These are phyloP conservation scores for Ceratina australensis DNA, from an alignment of 1,140 invertebrate genomes.

Conservation along the genomic window DNA sequence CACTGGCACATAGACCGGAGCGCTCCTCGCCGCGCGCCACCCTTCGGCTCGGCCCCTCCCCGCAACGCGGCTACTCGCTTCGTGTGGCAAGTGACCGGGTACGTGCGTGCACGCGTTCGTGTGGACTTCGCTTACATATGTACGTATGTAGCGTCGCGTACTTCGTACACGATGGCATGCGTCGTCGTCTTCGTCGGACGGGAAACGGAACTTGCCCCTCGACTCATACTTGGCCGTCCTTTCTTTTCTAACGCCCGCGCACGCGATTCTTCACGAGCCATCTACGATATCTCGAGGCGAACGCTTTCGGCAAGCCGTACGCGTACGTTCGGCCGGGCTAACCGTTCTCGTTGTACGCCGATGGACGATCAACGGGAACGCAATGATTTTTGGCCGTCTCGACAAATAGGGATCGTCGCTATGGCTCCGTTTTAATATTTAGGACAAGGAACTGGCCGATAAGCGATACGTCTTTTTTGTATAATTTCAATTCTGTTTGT, in stretches of 20 bases:
- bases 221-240: constrained; percentile 78
- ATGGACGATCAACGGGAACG: constrained; percentile 4
- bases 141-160: constrained; percentile 51
- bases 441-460: no score
- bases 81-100: background rate
- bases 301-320: constrained; percentile 25
- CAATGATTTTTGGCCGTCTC: background rate
- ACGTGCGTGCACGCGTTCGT: constrained; percentile 35
- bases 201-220: constrained; percentile 63
- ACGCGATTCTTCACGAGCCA: constrained; percentile 6
- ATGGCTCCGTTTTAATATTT: no score
- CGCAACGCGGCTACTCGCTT: background rate
- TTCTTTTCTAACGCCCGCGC: constrained; percentile 74
- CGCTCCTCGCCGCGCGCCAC: constrained; percentile 17
- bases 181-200: constrained; percentile 31
- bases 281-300: constrained; percentile 12
- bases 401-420: background rate
- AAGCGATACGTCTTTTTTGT: no score
- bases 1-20: constrained; percentile 68
- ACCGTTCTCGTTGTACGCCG: constrained; percentile 36
- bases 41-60: background rate
- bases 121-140: no score
- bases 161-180: constrained; percentile 61
- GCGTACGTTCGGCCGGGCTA: background rate
- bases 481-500: no score